Evolutionary conservation across 2,888 invertebrate genomes (phyloP).

Genomic region (Flexamia atlantica): DNA sequence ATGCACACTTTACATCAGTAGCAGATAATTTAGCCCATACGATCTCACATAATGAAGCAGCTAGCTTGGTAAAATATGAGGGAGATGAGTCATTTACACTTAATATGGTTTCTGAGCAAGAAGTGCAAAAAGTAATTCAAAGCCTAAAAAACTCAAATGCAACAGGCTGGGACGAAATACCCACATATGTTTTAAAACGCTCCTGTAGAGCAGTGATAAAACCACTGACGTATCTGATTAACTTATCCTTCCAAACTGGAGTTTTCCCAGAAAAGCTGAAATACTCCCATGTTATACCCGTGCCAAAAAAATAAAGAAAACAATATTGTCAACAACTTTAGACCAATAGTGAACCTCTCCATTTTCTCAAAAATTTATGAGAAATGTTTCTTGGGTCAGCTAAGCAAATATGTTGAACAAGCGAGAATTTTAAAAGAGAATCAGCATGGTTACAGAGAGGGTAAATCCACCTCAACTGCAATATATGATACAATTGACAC

Average conservation of each 20-base stretch:
- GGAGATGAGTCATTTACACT: background rate
- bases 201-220: background rate
- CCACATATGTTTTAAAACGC: background rate
- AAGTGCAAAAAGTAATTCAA: background rate
- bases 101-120: background rate
- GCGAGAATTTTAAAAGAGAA: background rate
- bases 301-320: background rate
- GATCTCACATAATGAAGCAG: too few species aligned
- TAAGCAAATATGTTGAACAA: background rate
- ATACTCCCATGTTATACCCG: background rate
- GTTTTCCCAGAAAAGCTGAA: background rate
- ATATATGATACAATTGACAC: background rate
- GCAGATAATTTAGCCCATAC: too few species aligned
- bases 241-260: background rate
- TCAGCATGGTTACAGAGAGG: background rate
- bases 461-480: background rate
- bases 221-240: background rate
- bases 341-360: background rate
- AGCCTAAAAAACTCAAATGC: background rate
- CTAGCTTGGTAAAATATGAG: background rate
- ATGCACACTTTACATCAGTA: too few species aligned
- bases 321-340: background rate
- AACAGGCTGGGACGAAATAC: background rate
- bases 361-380: slow-evolving; percentile 13
- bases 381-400: background rate